Conservation (phyloP, 1,140 invertebrate species). For the Notospermus geniculatus region DNA sequence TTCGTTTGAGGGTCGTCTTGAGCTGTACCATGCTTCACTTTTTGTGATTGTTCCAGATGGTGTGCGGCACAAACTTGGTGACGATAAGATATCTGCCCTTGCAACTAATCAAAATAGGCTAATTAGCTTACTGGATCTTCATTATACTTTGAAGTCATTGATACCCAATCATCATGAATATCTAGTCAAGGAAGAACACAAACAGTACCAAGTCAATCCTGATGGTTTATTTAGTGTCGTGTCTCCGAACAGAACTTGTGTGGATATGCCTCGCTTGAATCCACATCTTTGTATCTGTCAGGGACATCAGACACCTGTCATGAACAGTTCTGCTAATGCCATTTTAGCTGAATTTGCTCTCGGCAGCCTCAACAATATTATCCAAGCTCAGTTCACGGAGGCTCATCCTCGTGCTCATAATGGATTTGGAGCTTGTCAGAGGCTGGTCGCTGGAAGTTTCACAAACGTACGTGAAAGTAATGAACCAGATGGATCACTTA, state of each 20-base stretch:
- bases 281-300: constrained; percentile 51
- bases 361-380: constrained; percentile 42
- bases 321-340: constrained; percentile 24
- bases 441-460: constrained; percentile 23
- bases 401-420: background rate
- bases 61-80: constrained; percentile 25
- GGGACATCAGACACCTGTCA: constrained; percentile 33
- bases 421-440: constrained; percentile 30
- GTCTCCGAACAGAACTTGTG: constrained; percentile 33
- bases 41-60: constrained; percentile 34
- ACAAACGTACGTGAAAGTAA: constrained; percentile 23
- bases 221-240: constrained; percentile 37
- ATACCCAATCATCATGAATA: constrained; percentile 2
- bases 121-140: constrained; percentile 36
- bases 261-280: constrained; percentile 36
- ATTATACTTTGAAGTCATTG: constrained; percentile 30
- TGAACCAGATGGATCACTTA: constrained; percentile 10
- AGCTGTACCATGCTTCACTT: constrained; percentile 48
- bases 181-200: background rate
- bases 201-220: background rate
- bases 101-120: constrained; percentile 33
- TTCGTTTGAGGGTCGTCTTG: constrained; percentile 37
- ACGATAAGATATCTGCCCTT: constrained; percentile 23
- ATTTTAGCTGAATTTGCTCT: constrained; percentile 43
- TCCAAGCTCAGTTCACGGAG: constrained; percentile 31